Base-by-base conservation (phyloP, 2,888 invertebrate species). In the Lepidochrysops patricia region DNA sequence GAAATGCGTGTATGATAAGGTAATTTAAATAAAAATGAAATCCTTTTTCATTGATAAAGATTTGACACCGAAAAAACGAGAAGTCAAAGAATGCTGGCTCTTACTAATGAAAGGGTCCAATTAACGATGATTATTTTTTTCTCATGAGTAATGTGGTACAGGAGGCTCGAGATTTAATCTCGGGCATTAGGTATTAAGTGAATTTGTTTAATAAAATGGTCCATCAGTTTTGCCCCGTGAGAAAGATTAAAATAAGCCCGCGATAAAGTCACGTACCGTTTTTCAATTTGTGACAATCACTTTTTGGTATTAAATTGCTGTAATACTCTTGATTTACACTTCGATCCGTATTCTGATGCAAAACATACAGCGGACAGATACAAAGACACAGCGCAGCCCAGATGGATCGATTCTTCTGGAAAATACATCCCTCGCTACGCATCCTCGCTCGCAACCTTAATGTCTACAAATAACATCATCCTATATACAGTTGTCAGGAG, bases 31-130 rank as follows among this genome's bases (percentile, higher is more conserved):
- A 84, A 86, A 84, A 88, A 87, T 88, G 80, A 87, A 85, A 81
- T 81, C 79, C 85, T 85, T 86, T 83, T 81, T 80, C 87, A 87
- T 89, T 89, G 88, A 89, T 88, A 87, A 89, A 84, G 79, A 76
- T 83, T 86, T 88, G 89, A 88, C 87, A 87, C 76, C 71, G 79
- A 85, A 85, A 86, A 86, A 88, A 86, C 78, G 79, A 83, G 74
- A 76, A 78, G 70, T 64, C 63, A 65, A 75, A 74, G 86, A 88
- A 89, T 88, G 88, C 84, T 78, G 72, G 80, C 76, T 32, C 77
- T 81, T 84, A 87, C 87, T 89, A 89, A 89, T 88, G 87, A 89
- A 89, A 84, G 89, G 85, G 76, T 79, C 85, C 89, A 88, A 89
- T 89, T 89, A 89, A 88, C 81, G 83, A 79, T 81, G 79, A 83